Conservation (phyloP, 2,888 invertebrate species). For the Pseudococcus jackbeardsleyi region DNA sequence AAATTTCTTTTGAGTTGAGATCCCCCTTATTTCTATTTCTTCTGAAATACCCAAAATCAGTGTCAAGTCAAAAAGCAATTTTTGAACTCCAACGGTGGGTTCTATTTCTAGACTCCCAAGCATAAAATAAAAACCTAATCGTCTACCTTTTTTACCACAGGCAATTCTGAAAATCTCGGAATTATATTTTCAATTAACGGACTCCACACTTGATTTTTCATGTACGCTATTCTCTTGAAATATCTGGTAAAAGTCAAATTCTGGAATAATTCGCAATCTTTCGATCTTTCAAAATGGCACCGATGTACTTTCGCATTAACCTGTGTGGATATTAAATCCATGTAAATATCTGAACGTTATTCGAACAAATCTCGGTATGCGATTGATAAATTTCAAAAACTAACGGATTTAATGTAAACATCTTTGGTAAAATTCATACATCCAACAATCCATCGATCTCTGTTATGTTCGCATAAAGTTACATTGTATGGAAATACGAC, state of each 20-base stretch:
- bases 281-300: neutral
- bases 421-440: neutral
- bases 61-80: too few species aligned
- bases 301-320: neutral
- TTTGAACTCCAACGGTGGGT: too few species aligned
- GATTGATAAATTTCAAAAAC: neutral
- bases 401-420: neutral
- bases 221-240: neutral
- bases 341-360: neutral
- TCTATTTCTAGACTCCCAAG: too few species aligned
- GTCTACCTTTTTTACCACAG: neutral
- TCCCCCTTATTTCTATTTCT: too few species aligned
- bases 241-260: neutral
- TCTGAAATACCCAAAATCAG: too few species aligned
- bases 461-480: neutral
- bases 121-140: too few species aligned
- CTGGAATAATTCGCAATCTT: neutral
- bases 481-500: neutral
- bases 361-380: neutral
- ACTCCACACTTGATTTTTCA: conserved; percentile 31
- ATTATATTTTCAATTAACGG: neutral
- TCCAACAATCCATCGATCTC: neutral
- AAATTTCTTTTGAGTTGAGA: too few species aligned
- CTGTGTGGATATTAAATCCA: neutral
- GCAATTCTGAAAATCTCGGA: neutral